Base-by-base conservation (phyloP, 2,888 invertebrate species). In the Caenorhabditis sp. region DNA sequence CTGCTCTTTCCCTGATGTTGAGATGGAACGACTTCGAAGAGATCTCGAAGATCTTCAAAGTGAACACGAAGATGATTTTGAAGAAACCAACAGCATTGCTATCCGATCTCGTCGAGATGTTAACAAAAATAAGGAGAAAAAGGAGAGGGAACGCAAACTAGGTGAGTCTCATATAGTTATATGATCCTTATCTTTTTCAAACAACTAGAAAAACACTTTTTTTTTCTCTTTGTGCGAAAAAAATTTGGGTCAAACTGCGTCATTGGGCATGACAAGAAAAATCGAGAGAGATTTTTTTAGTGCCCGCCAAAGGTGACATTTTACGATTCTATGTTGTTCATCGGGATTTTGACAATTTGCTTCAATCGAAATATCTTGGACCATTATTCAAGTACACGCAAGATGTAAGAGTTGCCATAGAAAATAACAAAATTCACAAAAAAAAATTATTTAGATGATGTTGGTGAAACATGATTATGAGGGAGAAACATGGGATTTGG, bases 281-380 rank as follows among this genome's bases (percentile, higher is more conserved):
- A 12, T 31, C 36, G 23, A 55, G 19, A 21, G 43, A 54, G 36
- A 58, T 37, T 58, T 62, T 77, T 80, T 51, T 73, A 82, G 82
- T 74, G 23, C 70, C 76, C 21, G 64, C 73, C 55, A 81, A 86
- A 76, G 76, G 72, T 31, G 86, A 86, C 61, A 85, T 86, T 62
- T 79, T 86, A 19, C 84, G 86, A 1, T 87, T 86, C 75, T 86
- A 86, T 65, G 85, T 87, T 24, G 86, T 86, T 1, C 86, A 87
- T 64, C 78, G 81, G 24, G 72, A 83, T 24, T 85, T 84, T 57
- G 82, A 84, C 27, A 86, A 86, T 64, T 72, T 86, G 43, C 73
- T 86, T 27, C 82, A 81, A 64, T 78, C 82, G 0, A 73, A 81
- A 51, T 82, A 81, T 43, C 72, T 86, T 17, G 82, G 82, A 21